Evolutionary conservation across 2,888 invertebrate species (phyloP).

Genomic region (Agrochola circellaris): DNA sequence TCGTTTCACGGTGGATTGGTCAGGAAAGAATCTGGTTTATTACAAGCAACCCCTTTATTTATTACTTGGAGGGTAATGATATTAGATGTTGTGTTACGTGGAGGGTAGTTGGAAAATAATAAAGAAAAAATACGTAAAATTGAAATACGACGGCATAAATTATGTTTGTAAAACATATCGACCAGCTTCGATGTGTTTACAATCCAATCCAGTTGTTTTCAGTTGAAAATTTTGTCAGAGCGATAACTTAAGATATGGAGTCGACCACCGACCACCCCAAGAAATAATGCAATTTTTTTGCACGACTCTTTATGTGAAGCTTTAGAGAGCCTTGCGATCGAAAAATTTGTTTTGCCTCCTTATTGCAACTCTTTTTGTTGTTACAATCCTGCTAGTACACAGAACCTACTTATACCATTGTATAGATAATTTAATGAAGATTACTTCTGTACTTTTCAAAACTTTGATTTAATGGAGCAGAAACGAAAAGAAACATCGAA

Average conservation of each 20-base stretch:
- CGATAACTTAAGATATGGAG: neutral
- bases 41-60: slow-evolving; percentile 59
- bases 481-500: too few relatives aligned
- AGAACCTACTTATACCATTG: too few relatives aligned
- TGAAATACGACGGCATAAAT: neutral
- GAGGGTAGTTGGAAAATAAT: slow-evolving; percentile 38
- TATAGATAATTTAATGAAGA: too few relatives aligned
- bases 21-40: slow-evolving; percentile 68
- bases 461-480: too few relatives aligned
- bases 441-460: too few relatives aligned
- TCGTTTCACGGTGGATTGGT: slow-evolving; percentile 78
- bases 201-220: neutral
- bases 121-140: slow-evolving; percentile 1
- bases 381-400: too few relatives aligned
- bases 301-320: too few relatives aligned
- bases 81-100: slow-evolving; percentile 3
- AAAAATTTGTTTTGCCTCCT: too few relatives aligned
- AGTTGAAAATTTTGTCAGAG: neutral
- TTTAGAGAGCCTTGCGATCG: too few relatives aligned
- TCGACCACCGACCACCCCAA: neutral
- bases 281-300: neutral
- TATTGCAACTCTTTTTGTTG: too few relatives aligned
- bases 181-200: neutral
- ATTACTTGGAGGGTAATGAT: slow-evolving; percentile 49
- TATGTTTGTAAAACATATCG: neutral